These are phyloP conservation scores for Zaprionus tsacasi DNA, from an alignment of 1,140 invertebrate species.

Conservation along the genomic window DNA sequence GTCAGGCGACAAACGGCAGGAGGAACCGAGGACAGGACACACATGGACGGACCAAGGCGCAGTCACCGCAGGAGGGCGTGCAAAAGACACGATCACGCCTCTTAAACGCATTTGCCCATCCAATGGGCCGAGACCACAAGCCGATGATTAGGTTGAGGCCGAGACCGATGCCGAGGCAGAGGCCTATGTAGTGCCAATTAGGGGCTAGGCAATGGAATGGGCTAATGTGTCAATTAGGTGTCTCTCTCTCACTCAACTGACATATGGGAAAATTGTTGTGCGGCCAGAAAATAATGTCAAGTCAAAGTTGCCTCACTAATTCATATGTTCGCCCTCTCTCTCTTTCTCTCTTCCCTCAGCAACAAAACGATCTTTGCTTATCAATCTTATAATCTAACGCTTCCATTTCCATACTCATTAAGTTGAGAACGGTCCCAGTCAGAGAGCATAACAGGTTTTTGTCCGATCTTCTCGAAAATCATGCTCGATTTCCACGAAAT, in stretches of 20 bases:
- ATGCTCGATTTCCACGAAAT: conserved; percentile 71
- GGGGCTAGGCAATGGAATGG: conserved; percentile 54
- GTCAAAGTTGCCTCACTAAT: conserved; percentile 19
- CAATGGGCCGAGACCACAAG: conserved; percentile 33
- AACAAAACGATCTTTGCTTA: conserved; percentile 57
- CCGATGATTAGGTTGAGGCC: conserved; percentile 36
- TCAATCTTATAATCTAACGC: conserved; percentile 58
- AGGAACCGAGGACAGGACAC: not conserved
- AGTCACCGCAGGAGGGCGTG: conserved; percentile 72
- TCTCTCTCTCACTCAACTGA: conserved; percentile 57
- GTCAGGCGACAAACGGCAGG: conserved; percentile 44
- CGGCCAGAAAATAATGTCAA: conserved; percentile 3
- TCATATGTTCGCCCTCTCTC: conserved; percentile 26
- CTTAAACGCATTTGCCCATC: conserved; percentile 67
- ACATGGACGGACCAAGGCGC: not conserved
- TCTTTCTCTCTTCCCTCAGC: not conserved
- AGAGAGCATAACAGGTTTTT: conserved; percentile 30
- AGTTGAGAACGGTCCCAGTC: conserved; percentile 47
- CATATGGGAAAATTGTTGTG: conserved; percentile 57
- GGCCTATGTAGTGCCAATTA: conserved; percentile 71
- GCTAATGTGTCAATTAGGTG: conserved; percentile 82
- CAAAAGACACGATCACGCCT: conserved; percentile 81
- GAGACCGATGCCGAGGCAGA: conserved; percentile 27
- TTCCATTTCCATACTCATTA: conserved; percentile 62
- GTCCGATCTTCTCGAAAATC: conserved; percentile 66